These are phyloP conservation scores for Machimus rusticus DNA, from an alignment of 2,888 invertebrate genomes.

Conservation along the genomic window DNA sequence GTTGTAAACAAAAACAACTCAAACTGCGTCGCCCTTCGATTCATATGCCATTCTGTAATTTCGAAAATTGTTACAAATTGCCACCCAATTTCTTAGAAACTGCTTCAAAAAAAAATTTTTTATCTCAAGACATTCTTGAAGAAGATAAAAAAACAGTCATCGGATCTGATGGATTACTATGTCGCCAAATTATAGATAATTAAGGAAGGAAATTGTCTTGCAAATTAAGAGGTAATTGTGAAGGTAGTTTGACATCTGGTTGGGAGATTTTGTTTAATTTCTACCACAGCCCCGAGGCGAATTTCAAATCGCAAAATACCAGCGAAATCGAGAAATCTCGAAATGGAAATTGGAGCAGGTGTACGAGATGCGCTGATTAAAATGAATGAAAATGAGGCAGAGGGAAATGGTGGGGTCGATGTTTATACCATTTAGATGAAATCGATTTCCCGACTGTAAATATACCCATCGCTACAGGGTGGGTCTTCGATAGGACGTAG, in stretches of 20 bases:
- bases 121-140: neutral
- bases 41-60: neutral
- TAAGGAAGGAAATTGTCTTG: constrained; percentile 25
- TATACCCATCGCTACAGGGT: neutral
- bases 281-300: constrained; percentile 1
- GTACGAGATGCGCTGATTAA: neutral
- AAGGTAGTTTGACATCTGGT: constrained; percentile 33
- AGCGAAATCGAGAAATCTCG: neutral
- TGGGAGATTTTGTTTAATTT: constrained; percentile 27
- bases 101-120: neutral
- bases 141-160: neutral
- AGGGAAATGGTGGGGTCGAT: neutral
- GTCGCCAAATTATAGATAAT: constrained; percentile 3
- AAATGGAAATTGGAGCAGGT: constrained; percentile 11
- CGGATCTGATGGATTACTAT: neutral
- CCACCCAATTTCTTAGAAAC: neutral
- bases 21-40: neutral
- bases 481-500: neutral
- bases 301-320: neutral
- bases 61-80: neutral
- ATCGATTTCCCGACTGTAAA: constrained; percentile 10
- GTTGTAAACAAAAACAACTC: neutral
- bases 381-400: neutral
- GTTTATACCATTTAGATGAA: neutral
- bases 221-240: constrained; percentile 33